Conservation (phyloP, 2,888 invertebrate genomes). For the Cabera pusaria region DNA sequence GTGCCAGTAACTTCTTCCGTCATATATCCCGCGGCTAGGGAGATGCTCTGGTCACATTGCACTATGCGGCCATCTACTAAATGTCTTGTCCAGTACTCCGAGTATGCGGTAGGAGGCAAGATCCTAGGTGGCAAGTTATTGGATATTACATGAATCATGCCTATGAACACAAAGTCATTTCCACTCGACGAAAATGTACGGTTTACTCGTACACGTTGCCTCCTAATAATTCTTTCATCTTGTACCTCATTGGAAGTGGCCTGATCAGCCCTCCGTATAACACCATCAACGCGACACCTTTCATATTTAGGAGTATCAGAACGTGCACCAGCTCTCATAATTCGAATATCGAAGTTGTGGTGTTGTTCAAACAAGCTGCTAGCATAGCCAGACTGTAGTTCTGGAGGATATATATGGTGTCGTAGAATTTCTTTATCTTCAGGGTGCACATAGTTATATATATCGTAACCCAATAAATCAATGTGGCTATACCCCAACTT, state of each 20-base stretch:
- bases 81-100: slow-evolving; percentile 96
- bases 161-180: slow-evolving; percentile 87
- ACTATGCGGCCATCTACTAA: slow-evolving; percentile 94
- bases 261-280: slow-evolving; percentile 82
- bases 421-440: slow-evolving; percentile 92
- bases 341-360: slow-evolving; percentile 82
- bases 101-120: slow-evolving; percentile 85
- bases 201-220: slow-evolving; percentile 78
- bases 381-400: slow-evolving; percentile 65
- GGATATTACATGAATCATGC: slow-evolving; percentile 87
- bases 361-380: slow-evolving; percentile 67
- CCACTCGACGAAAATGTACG: slow-evolving; percentile 81
- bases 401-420: slow-evolving; percentile 85
- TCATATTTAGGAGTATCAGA: slow-evolving; percentile 89
- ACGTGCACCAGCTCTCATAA: slow-evolving; percentile 87
- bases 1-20: slow-evolving; percentile 94
- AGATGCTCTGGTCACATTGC: slow-evolving; percentile 95
- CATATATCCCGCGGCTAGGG: slow-evolving; percentile 94
- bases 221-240: slow-evolving; percentile 76
- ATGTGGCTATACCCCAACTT: slow-evolving; percentile 94
- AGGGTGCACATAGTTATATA: slow-evolving; percentile 91
- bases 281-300: slow-evolving; percentile 87
- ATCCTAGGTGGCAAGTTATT: slow-evolving; percentile 81
- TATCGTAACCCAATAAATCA: slow-evolving; percentile 94
- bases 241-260: slow-evolving; percentile 79